Evolutionary conservation across 2,113 vertebrate species (phyloP).

Genomic region (Piaya cayana): DNA sequence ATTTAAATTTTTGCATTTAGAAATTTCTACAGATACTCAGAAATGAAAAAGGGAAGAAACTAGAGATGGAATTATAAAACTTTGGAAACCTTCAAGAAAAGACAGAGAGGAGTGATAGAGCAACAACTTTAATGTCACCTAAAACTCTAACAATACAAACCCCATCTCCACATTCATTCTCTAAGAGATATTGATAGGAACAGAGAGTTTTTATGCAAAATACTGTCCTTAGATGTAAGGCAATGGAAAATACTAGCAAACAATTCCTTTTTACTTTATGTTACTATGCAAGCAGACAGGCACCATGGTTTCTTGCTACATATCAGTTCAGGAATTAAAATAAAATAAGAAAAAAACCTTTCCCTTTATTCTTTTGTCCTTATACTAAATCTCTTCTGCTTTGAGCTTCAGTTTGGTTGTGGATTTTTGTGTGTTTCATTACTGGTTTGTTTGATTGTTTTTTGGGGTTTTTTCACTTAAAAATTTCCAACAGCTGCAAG

Average conservation of each 20-base stretch:
- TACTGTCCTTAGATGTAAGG: background rate
- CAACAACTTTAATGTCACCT: background rate
- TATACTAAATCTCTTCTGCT: background rate
- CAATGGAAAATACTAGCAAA: background rate
- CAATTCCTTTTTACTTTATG: background rate
- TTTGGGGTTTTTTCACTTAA: background rate
- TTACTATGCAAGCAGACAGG: background rate
- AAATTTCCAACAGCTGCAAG: background rate
- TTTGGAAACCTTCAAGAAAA: background rate
- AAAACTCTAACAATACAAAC: rapidly evolving
- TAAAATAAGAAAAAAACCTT: background rate
- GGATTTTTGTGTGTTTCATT: background rate
- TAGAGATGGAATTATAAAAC: background rate
- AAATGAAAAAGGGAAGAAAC: background rate
- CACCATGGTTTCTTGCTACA: background rate
- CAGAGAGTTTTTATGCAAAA: background rate
- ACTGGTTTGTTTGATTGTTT: background rate
- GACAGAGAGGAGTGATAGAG: background rate
- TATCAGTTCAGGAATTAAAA: background rate
- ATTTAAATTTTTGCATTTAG: background rate
- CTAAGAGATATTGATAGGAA: background rate
- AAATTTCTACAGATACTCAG: background rate
- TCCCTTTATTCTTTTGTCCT: background rate
- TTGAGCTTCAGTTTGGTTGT: background rate
- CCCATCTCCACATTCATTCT: background rate